phyloP scores from a whole-genome alignment of 2,888 invertebrate species.

The Lasiommata megera region DNA sequence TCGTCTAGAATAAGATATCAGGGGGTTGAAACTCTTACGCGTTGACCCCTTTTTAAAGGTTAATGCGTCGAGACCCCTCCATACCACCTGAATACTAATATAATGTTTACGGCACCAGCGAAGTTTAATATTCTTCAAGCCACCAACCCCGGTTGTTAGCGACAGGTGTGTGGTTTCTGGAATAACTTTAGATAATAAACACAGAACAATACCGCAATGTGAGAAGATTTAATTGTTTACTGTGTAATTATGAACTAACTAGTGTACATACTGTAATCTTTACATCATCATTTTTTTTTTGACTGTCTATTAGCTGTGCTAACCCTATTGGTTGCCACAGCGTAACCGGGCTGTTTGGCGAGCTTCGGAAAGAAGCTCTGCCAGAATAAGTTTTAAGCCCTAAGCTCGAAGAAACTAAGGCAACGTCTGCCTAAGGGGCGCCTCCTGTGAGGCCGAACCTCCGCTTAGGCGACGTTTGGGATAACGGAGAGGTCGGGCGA shows the following conservation, averaged over 20 bases:
- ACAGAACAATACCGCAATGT: conserved; percentile 19
- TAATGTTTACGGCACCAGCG: conserved; percentile 36
- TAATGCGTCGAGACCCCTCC: conserved; percentile 64
- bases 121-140: conserved; percentile 36
- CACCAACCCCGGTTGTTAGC: conserved; percentile 29
- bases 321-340: no score
- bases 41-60: conserved; percentile 78
- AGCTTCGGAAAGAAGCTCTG: no score
- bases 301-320: no score
- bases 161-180: conserved; percentile 31
- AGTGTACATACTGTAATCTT: background rate
- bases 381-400: no score
- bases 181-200: conserved; percentile 29
- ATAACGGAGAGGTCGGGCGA: no score
- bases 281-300: background rate
- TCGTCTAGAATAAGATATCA: conserved; percentile 71
- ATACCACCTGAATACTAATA: conserved; percentile 74
- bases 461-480: no score
- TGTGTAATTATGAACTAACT: background rate
- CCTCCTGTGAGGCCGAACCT: no score
- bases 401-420: no score
- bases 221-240: conserved; percentile 7
- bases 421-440: no score
- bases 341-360: no score
- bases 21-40: conserved; percentile 73